Conservation (phyloP, 2,797 vertebrate genomes). For the Mormyrops attenuatus region DNA sequence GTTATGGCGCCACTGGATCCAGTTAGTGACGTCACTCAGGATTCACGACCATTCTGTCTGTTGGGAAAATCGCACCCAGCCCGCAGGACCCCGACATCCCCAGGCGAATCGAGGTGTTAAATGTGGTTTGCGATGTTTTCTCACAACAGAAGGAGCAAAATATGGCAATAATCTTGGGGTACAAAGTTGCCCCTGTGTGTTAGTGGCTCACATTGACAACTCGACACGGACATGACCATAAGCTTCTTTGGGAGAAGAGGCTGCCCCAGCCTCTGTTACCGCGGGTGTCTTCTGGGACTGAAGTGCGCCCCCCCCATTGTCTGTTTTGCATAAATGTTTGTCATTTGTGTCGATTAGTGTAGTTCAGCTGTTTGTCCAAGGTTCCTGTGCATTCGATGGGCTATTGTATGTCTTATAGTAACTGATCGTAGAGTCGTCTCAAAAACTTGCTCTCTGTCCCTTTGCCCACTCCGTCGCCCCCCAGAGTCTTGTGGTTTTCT, state of each 20-base stretch:
- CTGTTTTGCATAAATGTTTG: not conserved
- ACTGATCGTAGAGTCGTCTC: not conserved
- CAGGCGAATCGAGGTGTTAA: not conserved
- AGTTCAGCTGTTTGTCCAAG: not conserved
- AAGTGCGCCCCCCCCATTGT: not conserved
- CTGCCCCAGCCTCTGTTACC: not conserved
- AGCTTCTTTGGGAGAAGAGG: not conserved
- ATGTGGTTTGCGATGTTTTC: not conserved
- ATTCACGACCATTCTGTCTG: not conserved
- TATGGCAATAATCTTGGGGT: not conserved
- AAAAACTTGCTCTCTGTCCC: not conserved
- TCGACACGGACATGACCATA: not conserved
- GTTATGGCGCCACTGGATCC: not conserved
- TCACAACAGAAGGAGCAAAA: not conserved
- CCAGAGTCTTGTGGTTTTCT: not conserved
- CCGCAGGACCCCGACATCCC: not conserved
- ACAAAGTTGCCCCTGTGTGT: not conserved
- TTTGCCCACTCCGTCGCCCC: not conserved
- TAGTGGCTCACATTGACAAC: not conserved
- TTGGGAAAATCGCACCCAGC: not conserved
- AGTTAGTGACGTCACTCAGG: not conserved
- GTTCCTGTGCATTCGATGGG: not conserved
- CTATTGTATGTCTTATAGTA: not conserved
- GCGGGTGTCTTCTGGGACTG: not conserved
- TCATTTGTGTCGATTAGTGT: not conserved